Evolutionary conservation across 1,140 invertebrate species (phyloP).

Genomic region (Ladona fulva): DNA sequence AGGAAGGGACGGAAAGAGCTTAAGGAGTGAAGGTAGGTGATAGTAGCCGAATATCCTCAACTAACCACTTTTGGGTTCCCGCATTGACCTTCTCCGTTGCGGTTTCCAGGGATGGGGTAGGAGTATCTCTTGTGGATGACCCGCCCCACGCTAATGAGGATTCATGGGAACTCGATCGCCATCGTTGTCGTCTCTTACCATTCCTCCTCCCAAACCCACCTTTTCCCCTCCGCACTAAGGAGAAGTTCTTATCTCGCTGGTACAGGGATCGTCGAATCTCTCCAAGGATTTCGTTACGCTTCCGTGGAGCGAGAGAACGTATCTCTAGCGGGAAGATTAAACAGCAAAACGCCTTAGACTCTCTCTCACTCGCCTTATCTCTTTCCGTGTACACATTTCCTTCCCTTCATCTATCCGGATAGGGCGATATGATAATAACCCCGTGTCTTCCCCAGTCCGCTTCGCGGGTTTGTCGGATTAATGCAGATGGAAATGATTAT

Average conservation of each 20-base stretch:
- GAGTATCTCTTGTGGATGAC: neutral
- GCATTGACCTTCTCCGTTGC: neutral
- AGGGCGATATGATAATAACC: too few relatives aligned
- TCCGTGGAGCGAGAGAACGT: neutral
- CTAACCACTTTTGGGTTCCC: neutral
- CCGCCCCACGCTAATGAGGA: neutral
- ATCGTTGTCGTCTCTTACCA: neutral
- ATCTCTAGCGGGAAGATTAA: neutral
- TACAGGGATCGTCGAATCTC: neutral
- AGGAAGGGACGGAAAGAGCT: too few relatives aligned
- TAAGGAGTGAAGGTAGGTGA: too few relatives aligned
- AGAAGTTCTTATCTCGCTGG: neutral
- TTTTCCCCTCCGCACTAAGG: neutral
- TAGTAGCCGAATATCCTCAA: neutral
- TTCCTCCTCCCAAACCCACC: neutral
- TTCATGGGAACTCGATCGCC: neutral
- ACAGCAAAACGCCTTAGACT: neutral
- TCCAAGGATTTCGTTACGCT: neutral
- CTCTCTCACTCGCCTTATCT: neutral
- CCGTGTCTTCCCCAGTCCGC: too few relatives aligned
- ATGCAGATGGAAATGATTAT: too few relatives aligned
- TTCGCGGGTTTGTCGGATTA: too few relatives aligned
- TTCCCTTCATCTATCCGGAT: too few relatives aligned
- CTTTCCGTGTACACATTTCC: too few relatives aligned
- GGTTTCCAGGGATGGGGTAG: neutral